Evolutionary conservation across 2,113 vertebrate species (phyloP).

Genomic region (Arenaria interpres): DNA sequence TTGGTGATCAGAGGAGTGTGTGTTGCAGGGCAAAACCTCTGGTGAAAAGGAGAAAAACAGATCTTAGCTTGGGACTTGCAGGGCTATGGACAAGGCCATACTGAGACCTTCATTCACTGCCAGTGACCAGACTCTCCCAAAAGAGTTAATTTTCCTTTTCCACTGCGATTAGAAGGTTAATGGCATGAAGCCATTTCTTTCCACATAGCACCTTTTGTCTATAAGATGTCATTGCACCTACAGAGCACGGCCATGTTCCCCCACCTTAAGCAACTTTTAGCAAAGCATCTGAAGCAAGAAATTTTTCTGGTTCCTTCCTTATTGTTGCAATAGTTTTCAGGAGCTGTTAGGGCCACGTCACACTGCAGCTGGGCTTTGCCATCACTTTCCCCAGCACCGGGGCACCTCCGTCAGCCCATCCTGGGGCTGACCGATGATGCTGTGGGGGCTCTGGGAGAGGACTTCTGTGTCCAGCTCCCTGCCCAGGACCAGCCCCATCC

Average conservation of each 20-base stretch:
- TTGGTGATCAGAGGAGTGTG: background rate
- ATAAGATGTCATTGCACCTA: background rate
- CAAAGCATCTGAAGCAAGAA: background rate
- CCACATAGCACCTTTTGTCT: background rate
- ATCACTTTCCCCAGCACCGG: background rate
- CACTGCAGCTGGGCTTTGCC: background rate
- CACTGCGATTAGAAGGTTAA: background rate
- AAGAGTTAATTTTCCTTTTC: background rate
- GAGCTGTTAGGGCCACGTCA: background rate
- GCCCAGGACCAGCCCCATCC: background rate
- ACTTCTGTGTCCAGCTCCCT: background rate
- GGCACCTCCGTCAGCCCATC: background rate
- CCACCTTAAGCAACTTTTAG: background rate
- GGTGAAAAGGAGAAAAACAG: background rate
- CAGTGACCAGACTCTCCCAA: background rate
- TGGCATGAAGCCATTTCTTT: background rate
- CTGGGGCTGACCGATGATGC: background rate
- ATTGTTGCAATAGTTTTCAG: background rate
- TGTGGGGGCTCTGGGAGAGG: background rate
- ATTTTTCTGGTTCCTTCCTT: conserved; percentile 17
- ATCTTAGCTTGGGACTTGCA: background rate
- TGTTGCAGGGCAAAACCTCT: background rate
- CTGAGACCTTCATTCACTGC: background rate
- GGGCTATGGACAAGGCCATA: rapidly evolving
- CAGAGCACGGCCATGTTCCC: background rate